These are phyloP conservation scores for Anguilla marmorata DNA, from an alignment of 2,797 vertebrate genomes.

Conservation along the genomic window DNA sequence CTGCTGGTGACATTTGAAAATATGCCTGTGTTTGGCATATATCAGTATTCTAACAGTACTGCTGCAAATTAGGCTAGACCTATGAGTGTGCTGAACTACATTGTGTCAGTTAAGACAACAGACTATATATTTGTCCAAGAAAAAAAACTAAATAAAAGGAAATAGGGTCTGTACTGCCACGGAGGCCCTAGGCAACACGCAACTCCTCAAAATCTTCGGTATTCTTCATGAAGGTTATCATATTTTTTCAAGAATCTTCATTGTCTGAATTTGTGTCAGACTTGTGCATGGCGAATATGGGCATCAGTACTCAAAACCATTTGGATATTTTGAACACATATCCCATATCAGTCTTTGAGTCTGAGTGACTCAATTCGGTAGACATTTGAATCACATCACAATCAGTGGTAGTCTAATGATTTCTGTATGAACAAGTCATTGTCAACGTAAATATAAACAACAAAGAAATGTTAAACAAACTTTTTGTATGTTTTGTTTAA, in stretches of 20 bases:
- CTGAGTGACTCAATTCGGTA: neutral
- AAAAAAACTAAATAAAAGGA: neutral
- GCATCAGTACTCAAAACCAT: neutral
- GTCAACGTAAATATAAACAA: neutral
- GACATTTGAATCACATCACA: neutral
- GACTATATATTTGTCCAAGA: neutral
- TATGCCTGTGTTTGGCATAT: neutral
- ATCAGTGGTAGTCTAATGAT: neutral
- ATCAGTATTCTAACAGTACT: neutral
- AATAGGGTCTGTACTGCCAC: neutral
- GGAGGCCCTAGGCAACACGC: neutral
- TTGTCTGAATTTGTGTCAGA: neutral
- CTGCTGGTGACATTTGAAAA: neutral
- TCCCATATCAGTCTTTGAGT: neutral
- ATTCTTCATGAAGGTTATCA: neutral
- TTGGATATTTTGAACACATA: neutral
- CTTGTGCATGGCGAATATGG: neutral
- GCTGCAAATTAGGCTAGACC: neutral
- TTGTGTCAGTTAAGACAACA: neutral
- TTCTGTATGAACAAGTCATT: too few relatives aligned
- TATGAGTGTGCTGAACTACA: neutral
- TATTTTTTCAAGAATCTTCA: too few relatives aligned
- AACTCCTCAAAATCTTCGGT: neutral
- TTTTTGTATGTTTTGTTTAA: neutral
- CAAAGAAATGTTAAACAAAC: neutral